Conservation (phyloP, 2,888 invertebrate genomes). For the Caenorhabditis virilis region DNA sequence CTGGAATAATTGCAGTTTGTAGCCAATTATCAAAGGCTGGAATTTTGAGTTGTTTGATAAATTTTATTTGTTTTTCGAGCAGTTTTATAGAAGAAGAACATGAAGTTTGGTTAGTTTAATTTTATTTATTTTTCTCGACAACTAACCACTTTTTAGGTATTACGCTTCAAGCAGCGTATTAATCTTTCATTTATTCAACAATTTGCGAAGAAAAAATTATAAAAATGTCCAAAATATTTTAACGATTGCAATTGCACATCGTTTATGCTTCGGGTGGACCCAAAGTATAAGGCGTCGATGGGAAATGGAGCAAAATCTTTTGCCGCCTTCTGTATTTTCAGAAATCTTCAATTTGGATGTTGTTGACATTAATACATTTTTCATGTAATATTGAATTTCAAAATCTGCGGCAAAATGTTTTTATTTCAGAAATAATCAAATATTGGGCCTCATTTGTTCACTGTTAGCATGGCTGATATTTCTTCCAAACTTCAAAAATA, state of each 20-base stretch:
- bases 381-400: constrained; percentile 6
- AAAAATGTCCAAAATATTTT: neutral
- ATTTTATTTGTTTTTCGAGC: constrained; percentile 45
- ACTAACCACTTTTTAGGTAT: no score
- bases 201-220: constrained; percentile 1
- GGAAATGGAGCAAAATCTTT: constrained; percentile 40
- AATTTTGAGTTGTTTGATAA: no score
- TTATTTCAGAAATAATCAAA: neutral
- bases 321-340: constrained; percentile 13
- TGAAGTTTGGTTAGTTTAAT: constrained; percentile 64
- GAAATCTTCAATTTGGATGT: constrained; percentile 9
- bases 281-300: constrained; percentile 50
- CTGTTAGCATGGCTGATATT: no score
- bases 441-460: neutral
- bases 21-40: no score
- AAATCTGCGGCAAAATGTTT: neutral
- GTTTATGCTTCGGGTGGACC: constrained; percentile 38
- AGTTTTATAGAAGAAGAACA: constrained; percentile 65
- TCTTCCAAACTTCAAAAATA: neutral
- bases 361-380: constrained; percentile 6
- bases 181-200: neutral
- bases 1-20: no score
- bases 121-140: no score
- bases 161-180: neutral
- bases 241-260: constrained; percentile 14